Conservation (phyloP, 2,888 invertebrate species). For the Orthosia incerta region DNA sequence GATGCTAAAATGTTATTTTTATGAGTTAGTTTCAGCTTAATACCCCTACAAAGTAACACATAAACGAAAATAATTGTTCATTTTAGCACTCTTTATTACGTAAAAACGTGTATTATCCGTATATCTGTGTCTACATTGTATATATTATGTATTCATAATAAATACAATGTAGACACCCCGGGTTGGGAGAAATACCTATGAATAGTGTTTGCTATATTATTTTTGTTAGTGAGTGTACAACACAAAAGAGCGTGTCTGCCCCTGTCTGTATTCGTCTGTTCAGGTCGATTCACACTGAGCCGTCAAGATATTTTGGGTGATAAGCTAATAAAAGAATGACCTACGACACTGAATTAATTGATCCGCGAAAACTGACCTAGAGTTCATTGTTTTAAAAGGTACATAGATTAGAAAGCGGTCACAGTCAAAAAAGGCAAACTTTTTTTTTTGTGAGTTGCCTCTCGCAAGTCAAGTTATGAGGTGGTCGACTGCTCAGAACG, state of each 20-base stretch:
- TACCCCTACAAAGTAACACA: constrained; percentile 7
- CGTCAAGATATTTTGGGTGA: constrained; percentile 1
- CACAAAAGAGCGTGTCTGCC: constrained; percentile 19
- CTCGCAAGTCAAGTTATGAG: no score
- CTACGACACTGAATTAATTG: not conserved
- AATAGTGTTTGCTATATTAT: not conserved
- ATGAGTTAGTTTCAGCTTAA: not conserved
- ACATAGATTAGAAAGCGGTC: no score
- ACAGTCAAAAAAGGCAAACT: no score
- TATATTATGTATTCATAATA: not conserved
- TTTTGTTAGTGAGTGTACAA: constrained; percentile 34
- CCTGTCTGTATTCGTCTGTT: constrained; percentile 28
- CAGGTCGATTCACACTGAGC: constrained; percentile 25
- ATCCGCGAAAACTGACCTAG: not conserved
- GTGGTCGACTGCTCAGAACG: no score
- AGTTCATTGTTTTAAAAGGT: not conserved
- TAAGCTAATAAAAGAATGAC: not conserved
- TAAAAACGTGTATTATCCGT: constrained; percentile 2
- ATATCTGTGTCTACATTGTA: no score
- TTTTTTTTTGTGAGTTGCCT: no score
- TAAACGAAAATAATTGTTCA: not conserved
- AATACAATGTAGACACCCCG: not conserved
- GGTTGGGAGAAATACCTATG: not conserved
- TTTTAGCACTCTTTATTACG: not conserved
- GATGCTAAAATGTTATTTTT: not conserved